phyloP scores from a whole-genome alignment of 2,113 vertebrate species.

The Lepus timidus region DNA sequence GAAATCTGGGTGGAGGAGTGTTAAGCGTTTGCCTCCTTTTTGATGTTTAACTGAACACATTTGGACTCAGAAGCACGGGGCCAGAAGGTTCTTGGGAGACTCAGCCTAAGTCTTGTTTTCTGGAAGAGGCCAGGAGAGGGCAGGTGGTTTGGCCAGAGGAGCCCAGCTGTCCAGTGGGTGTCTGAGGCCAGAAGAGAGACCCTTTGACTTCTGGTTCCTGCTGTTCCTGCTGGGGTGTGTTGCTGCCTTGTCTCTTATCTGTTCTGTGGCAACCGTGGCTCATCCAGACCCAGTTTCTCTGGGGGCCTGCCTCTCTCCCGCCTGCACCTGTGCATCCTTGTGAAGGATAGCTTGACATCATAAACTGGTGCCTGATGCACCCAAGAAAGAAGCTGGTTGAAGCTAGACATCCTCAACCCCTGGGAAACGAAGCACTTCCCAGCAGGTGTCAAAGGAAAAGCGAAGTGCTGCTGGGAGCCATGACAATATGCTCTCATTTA shows the following conservation, averaged over 20 bases:
- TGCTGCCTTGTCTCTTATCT: background rate
- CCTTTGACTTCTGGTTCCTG: background rate
- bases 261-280: background rate
- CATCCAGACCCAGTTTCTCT: background rate
- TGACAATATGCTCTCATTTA: background rate
- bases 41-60: background rate
- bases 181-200: background rate
- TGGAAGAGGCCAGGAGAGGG: background rate
- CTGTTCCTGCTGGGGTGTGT: background rate
- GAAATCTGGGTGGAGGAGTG: background rate
- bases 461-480: background rate
- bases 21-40: conserved; percentile 33
- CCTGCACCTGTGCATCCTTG: too few species aligned
- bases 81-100: background rate
- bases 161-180: background rate
- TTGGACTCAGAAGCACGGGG: background rate
- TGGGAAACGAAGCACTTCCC: background rate
- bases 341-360: background rate
- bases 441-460: background rate
- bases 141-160: background rate
- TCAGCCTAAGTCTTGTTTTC: background rate
- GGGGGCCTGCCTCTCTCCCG: background rate
- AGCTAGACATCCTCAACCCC: background rate
- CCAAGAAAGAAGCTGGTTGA: background rate
- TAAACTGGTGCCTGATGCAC: background rate